Percentiles rank a stretch among this genome's conserved stretches.
Evolutionary conservation across 2,113 vertebrate species (phyloP).

Genomic region (Clarias gariepinus): DNA sequence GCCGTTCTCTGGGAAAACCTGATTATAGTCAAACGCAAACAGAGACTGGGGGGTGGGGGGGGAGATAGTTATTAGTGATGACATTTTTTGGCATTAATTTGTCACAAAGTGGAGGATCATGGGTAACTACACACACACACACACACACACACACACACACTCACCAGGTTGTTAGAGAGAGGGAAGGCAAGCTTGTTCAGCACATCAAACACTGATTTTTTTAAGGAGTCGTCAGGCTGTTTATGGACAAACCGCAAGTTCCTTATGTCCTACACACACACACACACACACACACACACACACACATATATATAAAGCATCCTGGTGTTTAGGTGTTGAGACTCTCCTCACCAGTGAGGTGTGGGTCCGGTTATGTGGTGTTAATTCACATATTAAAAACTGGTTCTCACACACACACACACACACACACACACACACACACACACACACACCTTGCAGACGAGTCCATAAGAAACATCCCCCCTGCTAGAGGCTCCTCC

Average conservation of each 20-base stretch:
- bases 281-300: slow-evolving; percentile 37
- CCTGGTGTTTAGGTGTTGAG: too few species aligned
- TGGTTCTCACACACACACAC: not conserved
- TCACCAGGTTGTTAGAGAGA: slow-evolving; percentile 89
- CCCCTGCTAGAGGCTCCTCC: slow-evolving; percentile 83
- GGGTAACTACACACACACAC: not conserved
- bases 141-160: slow-evolving; percentile 22
- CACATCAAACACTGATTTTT: slow-evolving; percentile 93
- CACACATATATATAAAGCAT: not conserved
- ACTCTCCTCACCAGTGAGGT: not conserved
- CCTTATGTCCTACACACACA: slow-evolving; percentile 83
- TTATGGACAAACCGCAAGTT: slow-evolving; percentile 95
- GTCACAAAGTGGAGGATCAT: too few species aligned
- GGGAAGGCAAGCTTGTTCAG: slow-evolving; percentile 94
- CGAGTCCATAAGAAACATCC: slow-evolving; percentile 88
- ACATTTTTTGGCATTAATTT: too few species aligned
- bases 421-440: slow-evolving; percentile 24
- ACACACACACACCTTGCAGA: slow-evolving; percentile 84
- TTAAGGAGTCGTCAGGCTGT: slow-evolving; percentile 85
- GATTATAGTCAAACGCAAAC: slow-evolving; percentile 94
- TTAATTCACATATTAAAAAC: not conserved
- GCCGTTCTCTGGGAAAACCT: slow-evolving; percentile 90
- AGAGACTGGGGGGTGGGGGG: slow-evolving; percentile 76
- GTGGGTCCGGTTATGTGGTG: not conserved
- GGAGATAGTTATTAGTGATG: not conserved